These are phyloP conservation scores for Synchiropus splendidus DNA, from an alignment of 2,113 vertebrate genomes.

Conservation along the genomic window DNA sequence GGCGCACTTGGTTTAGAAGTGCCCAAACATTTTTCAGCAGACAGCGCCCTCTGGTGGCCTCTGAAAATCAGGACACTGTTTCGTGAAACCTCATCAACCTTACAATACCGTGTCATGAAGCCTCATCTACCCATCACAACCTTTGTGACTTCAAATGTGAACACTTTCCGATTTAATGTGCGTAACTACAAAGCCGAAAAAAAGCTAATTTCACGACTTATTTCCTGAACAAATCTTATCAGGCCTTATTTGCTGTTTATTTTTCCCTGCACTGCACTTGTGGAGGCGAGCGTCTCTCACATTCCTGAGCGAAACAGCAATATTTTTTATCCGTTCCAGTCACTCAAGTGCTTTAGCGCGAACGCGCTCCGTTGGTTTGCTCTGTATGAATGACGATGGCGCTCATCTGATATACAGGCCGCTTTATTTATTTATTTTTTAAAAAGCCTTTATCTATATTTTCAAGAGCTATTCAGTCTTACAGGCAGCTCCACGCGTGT, in stretches of 20 bases:
- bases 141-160: slow-evolving; percentile 29
- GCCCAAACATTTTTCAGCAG: too few relatives aligned
- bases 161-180: slow-evolving; percentile 1
- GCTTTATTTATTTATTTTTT: slow-evolving; percentile 43
- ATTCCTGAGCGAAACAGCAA: slow-evolving; percentile 22
- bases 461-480: slow-evolving; percentile 19
- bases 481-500: slow-evolving; percentile 49
- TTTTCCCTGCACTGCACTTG: slow-evolving; percentile 22
- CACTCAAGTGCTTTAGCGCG: slow-evolving; percentile 32
- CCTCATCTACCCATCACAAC: slow-evolving; percentile 33
- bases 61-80: too few relatives aligned
- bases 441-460: not conserved
- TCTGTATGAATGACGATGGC: slow-evolving; percentile 57
- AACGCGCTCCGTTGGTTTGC: slow-evolving; percentile 9
- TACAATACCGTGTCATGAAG: too few relatives aligned
- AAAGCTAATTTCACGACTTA: slow-evolving; percentile 34
- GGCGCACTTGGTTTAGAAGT: too few relatives aligned
- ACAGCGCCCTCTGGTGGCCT: too few relatives aligned
- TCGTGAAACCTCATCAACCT: too few relatives aligned
- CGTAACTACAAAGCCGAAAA: too few relatives aligned
- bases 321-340: slow-evolving; percentile 1
- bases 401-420: slow-evolving; percentile 49
- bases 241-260: slow-evolving; percentile 58
- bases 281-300: slow-evolving; percentile 11
- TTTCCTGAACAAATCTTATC: slow-evolving; percentile 45